phyloP scores from a whole-genome alignment of 2,888 invertebrate genomes.

The Schizaphis graminum region DNA sequence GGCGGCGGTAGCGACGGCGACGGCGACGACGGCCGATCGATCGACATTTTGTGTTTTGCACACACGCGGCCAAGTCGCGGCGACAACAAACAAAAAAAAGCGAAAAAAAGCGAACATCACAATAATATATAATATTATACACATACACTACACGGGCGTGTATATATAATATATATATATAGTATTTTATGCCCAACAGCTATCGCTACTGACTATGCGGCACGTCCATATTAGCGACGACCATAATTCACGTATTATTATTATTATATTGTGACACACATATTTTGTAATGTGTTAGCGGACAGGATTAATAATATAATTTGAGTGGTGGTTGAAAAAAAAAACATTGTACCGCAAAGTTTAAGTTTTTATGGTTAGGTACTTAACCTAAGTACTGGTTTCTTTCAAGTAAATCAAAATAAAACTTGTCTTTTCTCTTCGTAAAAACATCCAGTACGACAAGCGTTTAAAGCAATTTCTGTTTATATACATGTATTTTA shows the following conservation, averaged over 20 bases:
- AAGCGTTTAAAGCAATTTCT: neutral
- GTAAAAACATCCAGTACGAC: neutral
- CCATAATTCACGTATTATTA: neutral
- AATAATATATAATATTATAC: neutral
- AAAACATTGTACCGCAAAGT: neutral
- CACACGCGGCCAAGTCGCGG: constrained; percentile 16
- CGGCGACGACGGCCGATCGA: constrained; percentile 43
- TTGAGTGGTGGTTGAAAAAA: neutral
- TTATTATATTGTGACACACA: neutral
- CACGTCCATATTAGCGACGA: neutral
- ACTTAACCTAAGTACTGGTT: neutral
- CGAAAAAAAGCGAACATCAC: neutral
- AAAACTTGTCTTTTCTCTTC: neutral
- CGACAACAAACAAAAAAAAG: constrained; percentile 29
- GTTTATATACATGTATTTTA: neutral
- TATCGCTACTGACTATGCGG: neutral
- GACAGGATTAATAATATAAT: neutral
- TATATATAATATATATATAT: neutral
- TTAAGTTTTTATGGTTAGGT: neutral
- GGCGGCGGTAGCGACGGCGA: neutral
- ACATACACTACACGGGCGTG: neutral
- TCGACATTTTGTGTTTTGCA: constrained; percentile 37
- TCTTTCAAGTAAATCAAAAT: neutral
- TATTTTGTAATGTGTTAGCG: neutral
- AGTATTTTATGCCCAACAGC: too few relatives aligned